A percentile compares a stretch with the other conserved stretches of the same genome.
Conservation (phyloP, 2,888 invertebrate species). For the Cryptocephalus moraei region DNA sequence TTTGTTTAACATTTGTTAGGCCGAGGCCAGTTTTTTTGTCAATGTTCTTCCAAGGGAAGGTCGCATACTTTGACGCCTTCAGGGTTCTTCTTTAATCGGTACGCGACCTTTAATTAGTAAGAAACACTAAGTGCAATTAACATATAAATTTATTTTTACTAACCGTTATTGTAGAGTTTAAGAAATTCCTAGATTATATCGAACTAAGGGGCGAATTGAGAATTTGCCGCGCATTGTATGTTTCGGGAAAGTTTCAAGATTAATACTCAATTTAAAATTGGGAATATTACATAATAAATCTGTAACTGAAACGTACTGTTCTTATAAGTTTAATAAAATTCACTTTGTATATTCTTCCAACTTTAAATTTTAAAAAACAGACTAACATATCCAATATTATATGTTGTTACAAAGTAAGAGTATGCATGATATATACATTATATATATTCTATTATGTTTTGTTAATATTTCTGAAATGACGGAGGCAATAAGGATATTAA, state of each 20-base stretch:
- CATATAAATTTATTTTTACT: conserved; percentile 37
- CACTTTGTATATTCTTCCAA: no score
- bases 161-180: conserved; percentile 23
- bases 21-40: conserved; percentile 36
- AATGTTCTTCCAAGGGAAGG: conserved; percentile 34
- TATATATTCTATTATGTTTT: conserved; percentile 7
- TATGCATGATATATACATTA: not conserved
- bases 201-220: conserved; percentile 21
- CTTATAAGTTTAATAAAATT: no score
- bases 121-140: conserved; percentile 37
- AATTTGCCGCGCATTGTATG: conserved; percentile 19
- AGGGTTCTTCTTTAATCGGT: not conserved
- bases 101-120: conserved; percentile 2
- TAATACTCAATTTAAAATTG: no score
- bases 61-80: not conserved
- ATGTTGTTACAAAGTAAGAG: not conserved
- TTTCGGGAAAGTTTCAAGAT: no score
- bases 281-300: no score
- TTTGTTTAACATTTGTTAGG: conserved; percentile 36
- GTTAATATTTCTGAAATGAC: not conserved
- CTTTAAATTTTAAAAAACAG: no score
- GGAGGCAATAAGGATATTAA: no score
- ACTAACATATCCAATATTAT: no score
- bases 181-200: not conserved
- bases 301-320: no score